Evolutionary conservation across 2,888 invertebrate genomes (phyloP), one percentile per base, ranked within the genome.

Genomic region (Odontocerum albicorne): DNA sequence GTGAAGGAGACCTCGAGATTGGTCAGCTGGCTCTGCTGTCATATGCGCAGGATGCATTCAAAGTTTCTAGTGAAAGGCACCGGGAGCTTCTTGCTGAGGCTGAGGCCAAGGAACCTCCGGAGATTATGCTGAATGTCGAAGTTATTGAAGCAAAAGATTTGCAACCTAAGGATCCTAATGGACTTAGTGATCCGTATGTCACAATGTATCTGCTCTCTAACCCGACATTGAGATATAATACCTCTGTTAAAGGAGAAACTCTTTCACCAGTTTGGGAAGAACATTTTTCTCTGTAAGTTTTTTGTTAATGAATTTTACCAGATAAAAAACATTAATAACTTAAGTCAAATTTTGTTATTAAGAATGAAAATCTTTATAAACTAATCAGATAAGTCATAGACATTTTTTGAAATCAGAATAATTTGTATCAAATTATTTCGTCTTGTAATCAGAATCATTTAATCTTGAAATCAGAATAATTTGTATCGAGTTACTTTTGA

Each of bases 111-210:
- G 88, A 92, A 77, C 87, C 92, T 1, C 92, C 92, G 0, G 89
- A 91, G 65, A 77, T 92, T 64, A 83, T 90, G 72, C 73, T 93
- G 36, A 92, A 92, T 68, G 87, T 93, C 7, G 91, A 92, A 73
- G 84, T 93, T 3, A 84, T 92, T 47, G 92, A 92, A 73, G 92
- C 90, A 1, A 92, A 91, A 74, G 91, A 92, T 65, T 72, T 93
- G 36, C 80, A 84, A 58, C 86, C 92, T 15, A 92, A 92, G 72
- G 93, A 93, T 70, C 85, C 92, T 0, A 93, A 90, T 68, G 93
- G 97, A n/a, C 82, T 94, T 62, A 96, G 96, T 65, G 98, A 99
- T 74, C 98, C 98, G 0, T 99, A 96, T 71, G 96, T 97, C 53
- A 96, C 96, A 61, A 82, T 98, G 66, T 93, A 87, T 69, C 73